phyloP scores from a whole-genome alignment of 2,797 vertebrate species.

The Xenentodon cancila region DNA sequence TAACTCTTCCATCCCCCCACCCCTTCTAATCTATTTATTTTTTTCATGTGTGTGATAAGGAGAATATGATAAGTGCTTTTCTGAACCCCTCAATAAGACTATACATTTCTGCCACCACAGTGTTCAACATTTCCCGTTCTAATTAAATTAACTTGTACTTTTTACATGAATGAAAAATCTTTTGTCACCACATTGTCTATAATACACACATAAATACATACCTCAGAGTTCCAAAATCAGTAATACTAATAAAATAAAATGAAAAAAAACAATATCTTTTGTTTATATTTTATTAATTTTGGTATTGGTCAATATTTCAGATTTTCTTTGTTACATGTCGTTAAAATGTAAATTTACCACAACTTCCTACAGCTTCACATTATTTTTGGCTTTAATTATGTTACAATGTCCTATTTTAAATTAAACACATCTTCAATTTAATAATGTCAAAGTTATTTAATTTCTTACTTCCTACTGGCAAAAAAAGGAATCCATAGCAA shows the following conservation, averaged over 20 bases:
- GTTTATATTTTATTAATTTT: background rate
- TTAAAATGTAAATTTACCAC: too few species aligned
- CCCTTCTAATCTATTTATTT: conserved; percentile 24
- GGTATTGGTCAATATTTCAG: too few species aligned
- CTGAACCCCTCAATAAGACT: conserved; percentile 28
- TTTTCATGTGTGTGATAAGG: conserved; percentile 48
- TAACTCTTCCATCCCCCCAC: conserved; percentile 14
- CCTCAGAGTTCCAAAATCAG: background rate
- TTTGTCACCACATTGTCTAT: background rate
- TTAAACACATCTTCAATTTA: conserved; percentile 12
- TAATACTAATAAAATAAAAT: too few species aligned
- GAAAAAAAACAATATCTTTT: background rate
- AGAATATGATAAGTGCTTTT: conserved; percentile 50
- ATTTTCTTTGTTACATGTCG: too few species aligned
- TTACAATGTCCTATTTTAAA: too few species aligned
- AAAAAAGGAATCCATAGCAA: conserved; percentile 19
- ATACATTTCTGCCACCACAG: conserved; percentile 21
- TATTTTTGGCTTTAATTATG: too few species aligned
- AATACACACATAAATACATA: background rate
- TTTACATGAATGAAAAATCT: conserved; percentile 5
- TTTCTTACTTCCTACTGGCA: conserved; percentile 21
- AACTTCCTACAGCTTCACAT: too few species aligned
- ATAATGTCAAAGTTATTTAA: conserved; percentile 18
- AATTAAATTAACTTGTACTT: conserved; percentile 41
- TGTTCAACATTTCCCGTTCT: conserved; percentile 32